Conservation (phyloP, 2,797 vertebrate species). For the Cossypha heuglini region DNA sequence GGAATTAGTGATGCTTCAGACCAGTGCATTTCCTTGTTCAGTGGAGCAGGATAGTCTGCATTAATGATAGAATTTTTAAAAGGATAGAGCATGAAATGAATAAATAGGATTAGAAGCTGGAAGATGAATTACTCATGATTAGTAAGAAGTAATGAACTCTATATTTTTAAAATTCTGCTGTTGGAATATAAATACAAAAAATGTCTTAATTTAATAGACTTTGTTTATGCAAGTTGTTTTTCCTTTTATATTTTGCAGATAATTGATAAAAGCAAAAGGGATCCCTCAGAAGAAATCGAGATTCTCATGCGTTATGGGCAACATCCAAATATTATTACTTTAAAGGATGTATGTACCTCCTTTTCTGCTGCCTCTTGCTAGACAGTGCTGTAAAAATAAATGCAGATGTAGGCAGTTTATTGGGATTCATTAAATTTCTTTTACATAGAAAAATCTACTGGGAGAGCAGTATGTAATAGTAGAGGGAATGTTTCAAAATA, state of each 20-base stretch:
- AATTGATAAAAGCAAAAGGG: constrained; percentile 96
- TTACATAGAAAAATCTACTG: neutral
- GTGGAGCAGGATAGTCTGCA: neutral
- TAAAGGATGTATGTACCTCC: constrained; percentile 89
- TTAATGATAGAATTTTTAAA: neutral
- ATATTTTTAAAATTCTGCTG: neutral
- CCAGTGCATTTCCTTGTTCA: neutral
- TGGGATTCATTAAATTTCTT: neutral
- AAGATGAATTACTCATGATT: neutral
- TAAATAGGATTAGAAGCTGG: neutral
- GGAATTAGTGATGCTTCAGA: neutral
- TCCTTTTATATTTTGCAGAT: constrained; percentile 78
- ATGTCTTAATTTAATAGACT: neutral
- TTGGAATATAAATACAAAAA: neutral
- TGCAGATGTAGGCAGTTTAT: neutral
- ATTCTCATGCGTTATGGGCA: constrained; percentile 96
- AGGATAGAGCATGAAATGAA: neutral
- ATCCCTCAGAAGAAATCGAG: constrained; percentile 96
- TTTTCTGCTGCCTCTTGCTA: neutral
- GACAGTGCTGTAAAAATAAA: neutral
- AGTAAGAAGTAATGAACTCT: neutral
- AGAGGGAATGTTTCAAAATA: neutral
- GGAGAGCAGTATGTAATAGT: accelerated
- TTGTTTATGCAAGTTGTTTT: neutral
- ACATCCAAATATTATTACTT: constrained; percentile 95